Evolutionary conservation across 2,888 invertebrate species (phyloP), one percentile per base, ranked within the genome.

Genomic region (Gari tellinella): DNA sequence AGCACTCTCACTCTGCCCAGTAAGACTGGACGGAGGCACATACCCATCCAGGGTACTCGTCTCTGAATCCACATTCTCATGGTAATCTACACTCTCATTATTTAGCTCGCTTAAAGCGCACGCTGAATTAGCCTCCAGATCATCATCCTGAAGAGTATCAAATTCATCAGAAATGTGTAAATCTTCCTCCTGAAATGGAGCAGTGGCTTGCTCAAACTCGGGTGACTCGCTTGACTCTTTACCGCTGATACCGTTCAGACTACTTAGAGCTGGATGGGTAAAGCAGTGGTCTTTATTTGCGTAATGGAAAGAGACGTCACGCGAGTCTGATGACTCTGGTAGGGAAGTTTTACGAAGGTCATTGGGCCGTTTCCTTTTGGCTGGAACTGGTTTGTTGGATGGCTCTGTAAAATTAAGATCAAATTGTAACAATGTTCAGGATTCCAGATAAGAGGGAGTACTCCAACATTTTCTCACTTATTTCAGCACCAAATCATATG

Each of bases 341-440:
- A 78, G 67, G 8, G 78, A 78, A 17, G 74, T 63, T 38, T 73
- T 73, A 37, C 78, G 66, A 37, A 67, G n/a, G 53, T 78, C 62
- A 58, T 78, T 78, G 60, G 78, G 78, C 60, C 78, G 73, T 73
- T 78, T 78, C 70, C 78, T 65, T 67, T 78, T 78, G 23, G 70
- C 78, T 72, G 78, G 73, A 64, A 78, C 64, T 70, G 78, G 72
- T 57, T 78, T 78, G 52, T 46, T 70, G 12, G 63, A 57, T 43
- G 78, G 78, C 63, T 78, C 78, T 78, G 73, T 23, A 76, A 66
- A 37, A 23, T 3, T 5, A 48, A 48, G 31, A 31, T 31, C 10
- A 31, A 31, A 31, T 31, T 31, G 5, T 7, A 7, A 31, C 31
- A 31, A 31, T n/a, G n/a, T n/a, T n/a, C n/a, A n/a, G n/a, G n/a